Evolutionary conservation across 2,888 invertebrate species (phyloP).

Genomic region (Spodoptera picta): DNA sequence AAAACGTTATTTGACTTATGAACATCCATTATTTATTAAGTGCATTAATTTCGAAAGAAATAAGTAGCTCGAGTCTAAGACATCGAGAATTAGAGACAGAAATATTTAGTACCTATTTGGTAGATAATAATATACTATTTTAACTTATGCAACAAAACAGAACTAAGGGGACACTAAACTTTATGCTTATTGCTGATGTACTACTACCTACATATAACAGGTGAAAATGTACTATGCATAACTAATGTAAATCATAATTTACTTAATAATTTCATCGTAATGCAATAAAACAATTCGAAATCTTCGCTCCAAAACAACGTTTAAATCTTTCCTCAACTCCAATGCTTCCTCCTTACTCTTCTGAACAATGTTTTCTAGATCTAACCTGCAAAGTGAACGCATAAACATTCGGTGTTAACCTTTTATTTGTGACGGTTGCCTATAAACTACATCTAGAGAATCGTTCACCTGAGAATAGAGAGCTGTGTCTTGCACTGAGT

Average conservation of each 20-base stretch:
- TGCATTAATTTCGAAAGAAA: no score
- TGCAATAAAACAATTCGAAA: slow-evolving; percentile 27
- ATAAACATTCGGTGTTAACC: slow-evolving; percentile 37
- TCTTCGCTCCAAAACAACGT: slow-evolving; percentile 19
- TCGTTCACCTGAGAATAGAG: slow-evolving; percentile 70
- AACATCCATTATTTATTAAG: no score
- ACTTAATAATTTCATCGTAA: slow-evolving; percentile 38
- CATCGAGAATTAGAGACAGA: no score
- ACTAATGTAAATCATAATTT: slow-evolving; percentile 4
- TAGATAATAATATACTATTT: no score
- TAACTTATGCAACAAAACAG: no score
- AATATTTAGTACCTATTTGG: no score
- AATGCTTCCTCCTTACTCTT: slow-evolving; percentile 56
- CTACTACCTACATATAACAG: no score
- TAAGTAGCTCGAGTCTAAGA: no score
- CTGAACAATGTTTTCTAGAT: slow-evolving; percentile 61
- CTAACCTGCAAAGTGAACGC: slow-evolving; percentile 48
- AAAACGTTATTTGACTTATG: no score
- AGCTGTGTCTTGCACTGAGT: slow-evolving; percentile 74
- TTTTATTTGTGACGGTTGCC: slow-evolving; percentile 14
- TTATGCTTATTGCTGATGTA: no score
- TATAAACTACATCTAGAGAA: slow-evolving; percentile 27
- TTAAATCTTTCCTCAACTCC: slow-evolving; percentile 10
- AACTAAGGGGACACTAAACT: no score
- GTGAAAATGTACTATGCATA: no score